Conservation (phyloP, 2,113 vertebrate genomes). For the Nipponia nippon region DNA sequence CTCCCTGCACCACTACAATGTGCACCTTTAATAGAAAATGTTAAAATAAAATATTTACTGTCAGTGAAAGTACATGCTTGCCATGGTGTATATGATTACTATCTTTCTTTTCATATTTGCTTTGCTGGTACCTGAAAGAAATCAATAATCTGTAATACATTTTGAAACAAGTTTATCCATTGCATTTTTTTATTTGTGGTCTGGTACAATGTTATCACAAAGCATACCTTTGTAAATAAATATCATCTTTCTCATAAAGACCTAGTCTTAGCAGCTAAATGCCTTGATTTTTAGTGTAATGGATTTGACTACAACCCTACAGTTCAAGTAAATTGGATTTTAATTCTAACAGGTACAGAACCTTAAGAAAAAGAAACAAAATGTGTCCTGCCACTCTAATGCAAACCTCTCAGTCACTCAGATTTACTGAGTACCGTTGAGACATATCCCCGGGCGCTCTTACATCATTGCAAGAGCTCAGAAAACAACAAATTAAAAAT, state of each 20-base stretch:
- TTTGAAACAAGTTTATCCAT: conserved; percentile 20
- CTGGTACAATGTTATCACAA: not conserved
- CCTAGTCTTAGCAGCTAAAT: not conserved
- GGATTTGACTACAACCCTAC: not conserved
- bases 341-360: not conserved
- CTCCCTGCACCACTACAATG: not conserved
- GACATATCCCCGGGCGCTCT: not conserved
- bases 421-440: not conserved
- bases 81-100: not conserved
- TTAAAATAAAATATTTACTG: not conserved
- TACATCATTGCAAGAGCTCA: not conserved
- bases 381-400: not conserved
- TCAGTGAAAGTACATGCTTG: not conserved
- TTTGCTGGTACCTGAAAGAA: not conserved
- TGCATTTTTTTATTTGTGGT: not conserved
- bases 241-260: not conserved
- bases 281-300: not conserved
- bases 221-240: not conserved
- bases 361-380: not conserved
- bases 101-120: not conserved
- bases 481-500: not conserved
- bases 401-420: not conserved
- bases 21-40: not conserved
- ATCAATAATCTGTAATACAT: not conserved
- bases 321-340: not conserved